A percentile compares a stretch with the other conserved stretches of the same genome.
These are phyloP conservation scores for Dasyurus viverrinus DNA, from an alignment of 2,113 vertebrate species.

Conservation along the genomic window DNA sequence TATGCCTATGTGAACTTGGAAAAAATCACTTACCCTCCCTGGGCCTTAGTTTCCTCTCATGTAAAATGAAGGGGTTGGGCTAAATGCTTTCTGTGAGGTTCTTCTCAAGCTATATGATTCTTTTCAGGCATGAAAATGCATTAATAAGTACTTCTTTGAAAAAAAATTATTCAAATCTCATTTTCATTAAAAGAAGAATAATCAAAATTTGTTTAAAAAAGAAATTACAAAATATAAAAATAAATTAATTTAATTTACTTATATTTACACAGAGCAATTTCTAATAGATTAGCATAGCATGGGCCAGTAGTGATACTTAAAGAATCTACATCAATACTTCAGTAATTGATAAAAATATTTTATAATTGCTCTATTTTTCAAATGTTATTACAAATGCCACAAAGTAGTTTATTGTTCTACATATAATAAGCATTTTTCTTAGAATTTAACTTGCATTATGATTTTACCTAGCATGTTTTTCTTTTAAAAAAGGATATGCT, in stretches of 20 bases:
- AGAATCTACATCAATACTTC: neutral
- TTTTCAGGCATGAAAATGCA: neutral
- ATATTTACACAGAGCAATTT: neutral
- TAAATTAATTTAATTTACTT: neutral
- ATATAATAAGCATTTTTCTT: neutral
- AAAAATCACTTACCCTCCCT: neutral
- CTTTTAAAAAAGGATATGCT: neutral
- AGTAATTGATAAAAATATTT: neutral
- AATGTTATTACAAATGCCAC: neutral
- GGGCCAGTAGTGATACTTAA: neutral
- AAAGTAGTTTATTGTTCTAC: neutral
- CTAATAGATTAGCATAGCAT: neutral
- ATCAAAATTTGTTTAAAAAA: neutral
- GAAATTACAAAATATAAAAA: neutral
- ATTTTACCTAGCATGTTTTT: neutral
- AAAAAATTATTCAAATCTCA: neutral
- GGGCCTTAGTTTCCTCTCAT: neutral
- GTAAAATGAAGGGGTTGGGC: neutral
- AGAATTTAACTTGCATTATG: neutral
- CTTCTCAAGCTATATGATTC: neutral
- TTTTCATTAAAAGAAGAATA: neutral
- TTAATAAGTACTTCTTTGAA: neutral
- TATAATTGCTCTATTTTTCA: neutral
- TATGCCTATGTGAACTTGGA: neutral
- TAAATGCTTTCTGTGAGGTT: neutral